Conservation (phyloP, 2,113 vertebrate genomes). For the Kobus ellipsiprymnus region DNA sequence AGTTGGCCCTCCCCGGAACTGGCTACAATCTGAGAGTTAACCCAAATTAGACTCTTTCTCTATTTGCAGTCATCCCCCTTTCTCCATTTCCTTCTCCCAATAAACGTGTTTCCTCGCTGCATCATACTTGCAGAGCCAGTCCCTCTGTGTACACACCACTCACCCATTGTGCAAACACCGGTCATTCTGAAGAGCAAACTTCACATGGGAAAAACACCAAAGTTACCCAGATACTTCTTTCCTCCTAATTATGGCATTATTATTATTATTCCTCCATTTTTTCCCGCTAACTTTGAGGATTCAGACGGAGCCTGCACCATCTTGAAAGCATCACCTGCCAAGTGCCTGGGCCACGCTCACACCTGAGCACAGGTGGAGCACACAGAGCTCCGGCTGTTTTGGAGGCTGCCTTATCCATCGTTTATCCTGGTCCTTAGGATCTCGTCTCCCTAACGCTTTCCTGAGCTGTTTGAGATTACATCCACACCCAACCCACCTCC, state of each 20-base stretch:
- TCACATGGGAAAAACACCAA: not conserved
- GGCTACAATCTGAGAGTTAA: not conserved
- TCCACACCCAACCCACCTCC: accelerated
- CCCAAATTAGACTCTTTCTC: not conserved
- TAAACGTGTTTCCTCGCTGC: not conserved
- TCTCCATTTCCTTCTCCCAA: not conserved
- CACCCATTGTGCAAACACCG: not conserved
- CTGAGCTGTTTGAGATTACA: not conserved
- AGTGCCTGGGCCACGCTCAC: not conserved
- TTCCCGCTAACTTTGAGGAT: not conserved
- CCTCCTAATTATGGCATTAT: not conserved
- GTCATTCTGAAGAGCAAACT: not conserved
- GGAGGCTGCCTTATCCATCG: accelerated
- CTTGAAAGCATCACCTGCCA: accelerated
- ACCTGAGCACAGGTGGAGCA: accelerated
- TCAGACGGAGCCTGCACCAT: not conserved
- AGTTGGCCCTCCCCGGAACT: not conserved
- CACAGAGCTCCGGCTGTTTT: accelerated
- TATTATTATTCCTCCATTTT: not conserved
- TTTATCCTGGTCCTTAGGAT: not conserved
- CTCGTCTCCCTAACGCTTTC: not conserved
- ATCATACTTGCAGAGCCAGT: not conserved
- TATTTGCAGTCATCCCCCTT: not conserved
- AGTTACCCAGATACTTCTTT: not conserved
- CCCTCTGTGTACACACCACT: not conserved